A percentile compares a stretch with the other conserved stretches of the same genome.
Evolutionary conservation across 2,797 vertebrate genomes (phyloP).

Genomic region (Mus caroli): DNA sequence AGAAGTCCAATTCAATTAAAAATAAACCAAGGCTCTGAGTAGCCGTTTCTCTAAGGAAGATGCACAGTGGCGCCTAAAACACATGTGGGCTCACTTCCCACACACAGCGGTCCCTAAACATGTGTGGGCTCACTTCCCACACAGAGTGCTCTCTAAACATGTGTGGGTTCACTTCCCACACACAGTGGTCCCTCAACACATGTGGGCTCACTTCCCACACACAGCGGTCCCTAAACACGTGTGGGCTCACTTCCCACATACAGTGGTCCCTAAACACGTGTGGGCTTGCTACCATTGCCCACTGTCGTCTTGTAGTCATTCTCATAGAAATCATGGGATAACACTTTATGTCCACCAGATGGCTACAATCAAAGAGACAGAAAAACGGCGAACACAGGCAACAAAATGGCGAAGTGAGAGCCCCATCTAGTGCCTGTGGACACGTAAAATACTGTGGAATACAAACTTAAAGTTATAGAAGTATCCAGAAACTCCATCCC

Average conservation of each 20-base stretch:
- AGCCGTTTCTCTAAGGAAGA: conserved; percentile 48
- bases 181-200: too few relatives aligned
- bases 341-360: not conserved
- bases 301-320: not conserved
- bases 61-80: not conserved
- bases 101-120: too few relatives aligned
- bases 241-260: not conserved
- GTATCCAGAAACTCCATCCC: not conserved
- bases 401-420: not conserved
- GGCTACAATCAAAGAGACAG: not conserved
- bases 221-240: too few relatives aligned
- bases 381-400: not conserved
- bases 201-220: too few relatives aligned
- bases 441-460: not conserved
- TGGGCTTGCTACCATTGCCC: not conserved
- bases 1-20: conserved; percentile 43
- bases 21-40: conserved; percentile 1
- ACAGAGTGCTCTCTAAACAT: too few relatives aligned
- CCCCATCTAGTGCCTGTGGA: not conserved
- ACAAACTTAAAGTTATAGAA: not conserved
- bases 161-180: too few relatives aligned
- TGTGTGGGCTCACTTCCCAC: too few relatives aligned
- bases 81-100: not conserved
- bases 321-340: not conserved
- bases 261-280: too few relatives aligned